A percentile compares a stretch with the other conserved stretches of the same genome.
Evolutionary conservation across 2,113 vertebrate genomes (phyloP).

Genomic region (Oryzias javanicus): DNA sequence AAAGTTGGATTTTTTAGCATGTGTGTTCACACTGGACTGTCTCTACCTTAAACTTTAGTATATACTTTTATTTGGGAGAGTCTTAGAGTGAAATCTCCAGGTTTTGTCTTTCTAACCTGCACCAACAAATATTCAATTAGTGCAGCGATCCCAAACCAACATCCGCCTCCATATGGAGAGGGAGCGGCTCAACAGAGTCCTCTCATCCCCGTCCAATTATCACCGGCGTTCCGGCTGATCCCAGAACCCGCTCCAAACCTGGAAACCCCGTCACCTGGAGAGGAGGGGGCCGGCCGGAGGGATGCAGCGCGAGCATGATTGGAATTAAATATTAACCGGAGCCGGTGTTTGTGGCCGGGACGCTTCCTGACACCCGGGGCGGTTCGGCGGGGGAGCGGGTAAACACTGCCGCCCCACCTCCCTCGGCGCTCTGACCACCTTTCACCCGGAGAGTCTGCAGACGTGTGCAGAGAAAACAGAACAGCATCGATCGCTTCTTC

Average conservation of each 20-base stretch:
- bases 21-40: too few relatives aligned
- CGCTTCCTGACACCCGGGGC: constrained; percentile 49
- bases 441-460: constrained; percentile 39
- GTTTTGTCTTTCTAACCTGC: too few relatives aligned
- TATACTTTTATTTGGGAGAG: too few relatives aligned
- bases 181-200: constrained; percentile 12
- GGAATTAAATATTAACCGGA: constrained; percentile 50
- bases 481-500: too few relatives aligned
- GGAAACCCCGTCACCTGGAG: constrained; percentile 32
- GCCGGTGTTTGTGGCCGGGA: constrained; percentile 61
- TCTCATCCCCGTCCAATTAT: constrained; percentile 50
- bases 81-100: too few relatives aligned
- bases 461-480: constrained; percentile 14
- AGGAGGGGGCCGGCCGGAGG: constrained; percentile 19
- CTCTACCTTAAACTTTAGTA: too few relatives aligned
- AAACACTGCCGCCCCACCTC: background rate
- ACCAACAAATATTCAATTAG: background rate
- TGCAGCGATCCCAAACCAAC: background rate
- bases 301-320: constrained; percentile 42
- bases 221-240: constrained; percentile 38
- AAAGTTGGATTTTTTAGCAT: too few relatives aligned
- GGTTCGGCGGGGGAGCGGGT: constrained; percentile 33
- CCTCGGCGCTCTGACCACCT: constrained; percentile 37
- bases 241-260: constrained; percentile 26
- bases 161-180: constrained; percentile 8